Evolutionary conservation across 2,113 vertebrate genomes (phyloP).

Genomic region (Columba janthina): DNA sequence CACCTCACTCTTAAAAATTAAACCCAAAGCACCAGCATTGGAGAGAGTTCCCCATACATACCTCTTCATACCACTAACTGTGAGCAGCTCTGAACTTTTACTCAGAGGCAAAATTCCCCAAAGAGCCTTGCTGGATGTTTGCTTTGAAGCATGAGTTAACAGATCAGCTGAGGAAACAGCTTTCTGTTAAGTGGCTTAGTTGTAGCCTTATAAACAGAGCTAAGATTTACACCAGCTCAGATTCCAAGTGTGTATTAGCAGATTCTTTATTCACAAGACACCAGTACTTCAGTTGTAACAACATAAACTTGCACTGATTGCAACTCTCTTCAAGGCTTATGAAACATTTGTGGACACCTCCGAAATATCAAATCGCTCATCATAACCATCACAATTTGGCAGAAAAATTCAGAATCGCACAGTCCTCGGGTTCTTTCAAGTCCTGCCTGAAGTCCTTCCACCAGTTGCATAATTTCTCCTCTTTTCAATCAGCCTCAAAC

Average conservation of each 20-base stretch:
- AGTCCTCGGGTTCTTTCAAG: background rate
- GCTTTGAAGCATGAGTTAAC: background rate
- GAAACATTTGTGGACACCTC: rapidly evolving
- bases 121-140: background rate
- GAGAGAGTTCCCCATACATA: background rate
- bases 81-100: background rate
- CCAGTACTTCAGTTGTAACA: background rate
- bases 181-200: conserved; percentile 12
- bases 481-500: background rate
- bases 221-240: background rate
- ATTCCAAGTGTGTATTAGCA: background rate
- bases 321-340: background rate
- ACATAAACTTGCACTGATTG: background rate
- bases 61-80: background rate
- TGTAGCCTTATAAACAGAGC: background rate
- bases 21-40: background rate
- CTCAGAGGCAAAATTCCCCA: background rate
- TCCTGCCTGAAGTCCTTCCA: background rate
- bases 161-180: conserved; percentile 4
- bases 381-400: background rate
- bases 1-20: background rate
- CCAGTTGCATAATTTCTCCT: background rate
- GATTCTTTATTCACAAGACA: background rate
- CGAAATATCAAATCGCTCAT: background rate
- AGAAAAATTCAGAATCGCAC: background rate